Evolutionary conservation across 2,797 vertebrate genomes (phyloP), one percentile per base, ranked within the genome.

Genomic region (Pteropus rufus): DNA sequence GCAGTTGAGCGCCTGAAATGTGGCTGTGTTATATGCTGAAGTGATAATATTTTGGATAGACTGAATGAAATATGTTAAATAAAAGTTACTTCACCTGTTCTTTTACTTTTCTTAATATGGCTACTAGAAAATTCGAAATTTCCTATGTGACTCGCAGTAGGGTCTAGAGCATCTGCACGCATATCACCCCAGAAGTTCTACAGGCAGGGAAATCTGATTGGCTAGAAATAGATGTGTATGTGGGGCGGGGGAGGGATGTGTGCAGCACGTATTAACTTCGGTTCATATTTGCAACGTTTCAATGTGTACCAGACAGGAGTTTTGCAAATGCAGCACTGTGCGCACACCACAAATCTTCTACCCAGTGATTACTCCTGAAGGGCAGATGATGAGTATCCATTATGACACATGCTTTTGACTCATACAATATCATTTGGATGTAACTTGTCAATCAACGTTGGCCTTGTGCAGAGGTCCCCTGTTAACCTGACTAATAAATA

Each of bases 281-380:
- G 83, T 73, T 62, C 39, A 0, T 39, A 70, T 75, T 23, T 81
- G 84, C 84, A 60, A 70, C 26, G 31, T 88, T 70, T 95, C 64
- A 44, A 64, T 54, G 60, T 54, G n/a, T 34, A 44, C 91, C 91
- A 97, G 94, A 94, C 97, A 91, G 89, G 52, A 60, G 54, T 80
- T 96, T 76, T 95, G 97, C 95, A 91, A 62, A 82, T 18, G 41
- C 82, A 97, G 97, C 95, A 83, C 69, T 23, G 72, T 70, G 21
- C 79, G 41, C 58, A 89, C 44, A 94, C 91, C 56, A 46, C 79
- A 96, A 44, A 91, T 83, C 91, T 89, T 21, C 92, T 23, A 97
- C 94, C 97, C 70, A 39, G 2, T 93, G 91, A 95, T 96, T 96
- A 91, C 19, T 80, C 62, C 87, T 24, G 23, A 52, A 67, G 79